Base-by-base conservation (phyloP, 2,888 invertebrate species). In the Rhamphomyia laevipes region DNA sequence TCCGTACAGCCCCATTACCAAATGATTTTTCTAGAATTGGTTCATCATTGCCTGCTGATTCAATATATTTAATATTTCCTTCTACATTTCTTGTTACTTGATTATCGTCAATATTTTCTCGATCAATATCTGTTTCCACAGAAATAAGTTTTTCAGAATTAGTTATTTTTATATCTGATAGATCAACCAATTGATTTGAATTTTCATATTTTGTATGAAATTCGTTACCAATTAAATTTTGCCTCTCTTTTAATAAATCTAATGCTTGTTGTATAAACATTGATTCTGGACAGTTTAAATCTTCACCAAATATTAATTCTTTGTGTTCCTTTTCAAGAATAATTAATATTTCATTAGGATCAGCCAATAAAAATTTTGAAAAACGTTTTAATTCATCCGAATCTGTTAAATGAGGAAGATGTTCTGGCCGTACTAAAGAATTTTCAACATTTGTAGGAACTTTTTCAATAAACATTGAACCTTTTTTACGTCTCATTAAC, bases 181-280 rank as follows among this genome's bases (percentile, higher is more conserved):
- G n/a, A 15, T 11, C 27, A 30, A 27, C 37, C 30, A 45, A 27
- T 40, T 16, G 43, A 18, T 41, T 30, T 43, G 44, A 18, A 17
- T 16, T 35, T 15, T 53, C 48, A 18, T n/a, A 18, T 2, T 40
- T 17, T 13, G 5, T n/a, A 12, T 47, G 43, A 3, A 46, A 47
- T 42, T 53, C 54, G 17, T 61, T 52, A 16, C 57, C 59, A n/a
- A 67, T 47, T 47, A 59, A 59, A 6, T 56, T 55, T 16, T 59
- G 55, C 3, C 68, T 58, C 41, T 63, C 62, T 7, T 63, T 72
- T 10, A 91, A 71, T 63, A 85, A 77, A 45, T 77, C 68, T 45
- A 93, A 68, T 13, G 94, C 94, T 70, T 89, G 81, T 63, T 92
- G 83, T 55, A 93, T 80, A 63, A 87, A 95, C 58, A 86, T 81